These are phyloP conservation scores for Mystacides longicornis DNA, from an alignment of 2,888 invertebrate species.

Conservation along the genomic window DNA sequence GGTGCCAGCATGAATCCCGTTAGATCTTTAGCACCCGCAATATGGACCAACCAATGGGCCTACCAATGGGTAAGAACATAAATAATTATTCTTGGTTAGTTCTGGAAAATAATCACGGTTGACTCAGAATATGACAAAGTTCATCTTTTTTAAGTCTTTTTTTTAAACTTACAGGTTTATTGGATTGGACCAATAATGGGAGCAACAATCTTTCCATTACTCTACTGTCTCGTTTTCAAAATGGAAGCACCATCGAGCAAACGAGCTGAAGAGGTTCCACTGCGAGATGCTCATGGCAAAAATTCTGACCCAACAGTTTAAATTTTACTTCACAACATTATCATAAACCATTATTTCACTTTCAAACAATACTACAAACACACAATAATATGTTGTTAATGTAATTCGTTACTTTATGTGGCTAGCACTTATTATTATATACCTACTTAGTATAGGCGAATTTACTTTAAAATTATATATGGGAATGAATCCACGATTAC, in stretches of 20 bases:
- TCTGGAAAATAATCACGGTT: not conserved
- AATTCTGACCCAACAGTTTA: not conserved
- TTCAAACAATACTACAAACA: no score
- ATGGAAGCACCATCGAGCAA: constrained; percentile 5
- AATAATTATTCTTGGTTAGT: not conserved
- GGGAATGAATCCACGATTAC: no score
- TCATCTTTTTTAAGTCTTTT: not conserved
- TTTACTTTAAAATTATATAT: no score
- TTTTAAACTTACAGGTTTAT: constrained; percentile 42
- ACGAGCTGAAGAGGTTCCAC: constrained; percentile 14
- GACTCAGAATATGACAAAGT: not conserved
- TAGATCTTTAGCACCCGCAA: constrained; percentile 62
- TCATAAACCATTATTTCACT: no score
- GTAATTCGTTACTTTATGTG: no score
- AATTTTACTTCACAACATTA: no score
- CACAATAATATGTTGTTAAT: no score
- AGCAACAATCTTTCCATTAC: constrained; percentile 31
- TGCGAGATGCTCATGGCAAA: constrained; percentile 21
- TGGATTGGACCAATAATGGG: constrained; percentile 57
- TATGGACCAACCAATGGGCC: constrained; percentile 58
- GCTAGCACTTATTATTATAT: no score
- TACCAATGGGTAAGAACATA: constrained; percentile 52
- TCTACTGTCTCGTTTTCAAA: constrained; percentile 29
- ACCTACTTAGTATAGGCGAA: no score
- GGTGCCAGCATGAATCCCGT: constrained; percentile 69